phyloP scores from a whole-genome alignment of 37 sponge, comb jelly and placozoan genomes.

The Spongilla lacustris region DNA sequence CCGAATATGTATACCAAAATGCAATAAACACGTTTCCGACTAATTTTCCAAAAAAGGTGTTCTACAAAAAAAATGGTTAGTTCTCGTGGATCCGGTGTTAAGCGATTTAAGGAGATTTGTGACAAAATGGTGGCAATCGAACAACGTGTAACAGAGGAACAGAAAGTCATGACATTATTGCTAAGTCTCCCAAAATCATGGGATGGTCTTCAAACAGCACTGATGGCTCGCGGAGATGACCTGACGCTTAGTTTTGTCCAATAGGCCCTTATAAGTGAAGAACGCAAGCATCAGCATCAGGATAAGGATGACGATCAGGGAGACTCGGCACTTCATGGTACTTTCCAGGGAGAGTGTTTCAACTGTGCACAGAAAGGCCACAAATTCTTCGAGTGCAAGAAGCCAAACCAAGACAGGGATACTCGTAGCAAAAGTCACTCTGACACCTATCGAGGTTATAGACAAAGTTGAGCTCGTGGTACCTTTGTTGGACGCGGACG shows the following conservation, averaged over 20 bases:
- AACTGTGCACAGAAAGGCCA: slow-evolving; percentile 4
- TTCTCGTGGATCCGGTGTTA: slow-evolving; percentile 34
- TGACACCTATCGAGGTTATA: neutral
- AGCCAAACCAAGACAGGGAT: neutral
- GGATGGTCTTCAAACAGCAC: slow-evolving; percentile 53
- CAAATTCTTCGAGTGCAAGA: slow-evolving; percentile 9
- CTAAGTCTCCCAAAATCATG: slow-evolving; percentile 40
- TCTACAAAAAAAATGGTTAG: too few relatives aligned
- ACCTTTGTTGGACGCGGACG: neutral
- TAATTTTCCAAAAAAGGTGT: too few relatives aligned
- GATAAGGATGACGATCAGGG: neutral
- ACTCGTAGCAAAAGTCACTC: slow-evolving; percentile 2
- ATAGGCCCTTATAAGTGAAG: slow-evolving; percentile 54
- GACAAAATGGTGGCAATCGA: slow-evolving; percentile 58
- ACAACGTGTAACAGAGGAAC: slow-evolving; percentile 48
- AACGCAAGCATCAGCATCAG: neutral
- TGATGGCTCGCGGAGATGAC: slow-evolving; percentile 51
- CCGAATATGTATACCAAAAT: too few relatives aligned
- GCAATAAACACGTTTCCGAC: too few relatives aligned
- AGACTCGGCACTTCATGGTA: neutral
- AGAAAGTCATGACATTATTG: slow-evolving; percentile 53
- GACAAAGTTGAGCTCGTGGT: neutral
- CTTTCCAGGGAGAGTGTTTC: neutral
- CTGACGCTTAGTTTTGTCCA: slow-evolving; percentile 29
- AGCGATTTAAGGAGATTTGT: slow-evolving; percentile 61